A percentile compares a stretch with the other conserved stretches of the same genome.
These are phyloP conservation scores for Mactromeris polynyma DNA, from an alignment of 2,888 invertebrate species.

Conservation along the genomic window DNA sequence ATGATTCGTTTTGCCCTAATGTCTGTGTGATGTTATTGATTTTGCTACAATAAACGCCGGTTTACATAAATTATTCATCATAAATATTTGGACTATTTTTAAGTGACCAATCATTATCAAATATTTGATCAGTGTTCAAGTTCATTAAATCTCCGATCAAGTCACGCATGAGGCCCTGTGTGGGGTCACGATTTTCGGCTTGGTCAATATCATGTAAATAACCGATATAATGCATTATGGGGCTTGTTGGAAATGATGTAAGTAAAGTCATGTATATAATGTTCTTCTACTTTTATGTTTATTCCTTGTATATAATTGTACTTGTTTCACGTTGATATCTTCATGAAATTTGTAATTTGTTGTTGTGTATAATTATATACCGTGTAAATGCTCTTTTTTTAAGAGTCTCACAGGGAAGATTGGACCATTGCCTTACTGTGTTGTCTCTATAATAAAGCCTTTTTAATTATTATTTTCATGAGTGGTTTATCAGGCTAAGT, in stretches of 20 bases:
- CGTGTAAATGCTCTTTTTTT: too few species aligned
- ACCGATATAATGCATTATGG: background rate
- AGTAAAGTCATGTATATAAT: too few species aligned
- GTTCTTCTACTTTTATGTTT: too few species aligned
- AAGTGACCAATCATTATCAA: conserved; percentile 43
- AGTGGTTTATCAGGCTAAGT: too few species aligned
- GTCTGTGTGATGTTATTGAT: background rate
- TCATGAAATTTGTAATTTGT: too few species aligned
- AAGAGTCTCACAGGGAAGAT: too few species aligned
- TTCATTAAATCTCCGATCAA: conserved; percentile 30
- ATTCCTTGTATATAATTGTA: too few species aligned
- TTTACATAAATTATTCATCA: conserved; percentile 34
- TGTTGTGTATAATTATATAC: too few species aligned
- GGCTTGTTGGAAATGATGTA: background rate
- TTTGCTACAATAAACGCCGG: background rate
- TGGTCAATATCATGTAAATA: background rate
- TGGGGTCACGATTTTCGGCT: background rate
- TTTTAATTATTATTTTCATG: too few species aligned
- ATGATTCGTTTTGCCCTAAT: background rate
- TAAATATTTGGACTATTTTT: conserved; percentile 30
- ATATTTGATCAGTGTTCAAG: conserved; percentile 39
- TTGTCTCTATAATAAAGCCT: too few species aligned
- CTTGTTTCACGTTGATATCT: too few species aligned
- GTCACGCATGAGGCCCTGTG: background rate
- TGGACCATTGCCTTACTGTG: too few species aligned